Base-by-base conservation (phyloP, 2,113 vertebrate genomes). In the Microcebus lehilahytsara region DNA sequence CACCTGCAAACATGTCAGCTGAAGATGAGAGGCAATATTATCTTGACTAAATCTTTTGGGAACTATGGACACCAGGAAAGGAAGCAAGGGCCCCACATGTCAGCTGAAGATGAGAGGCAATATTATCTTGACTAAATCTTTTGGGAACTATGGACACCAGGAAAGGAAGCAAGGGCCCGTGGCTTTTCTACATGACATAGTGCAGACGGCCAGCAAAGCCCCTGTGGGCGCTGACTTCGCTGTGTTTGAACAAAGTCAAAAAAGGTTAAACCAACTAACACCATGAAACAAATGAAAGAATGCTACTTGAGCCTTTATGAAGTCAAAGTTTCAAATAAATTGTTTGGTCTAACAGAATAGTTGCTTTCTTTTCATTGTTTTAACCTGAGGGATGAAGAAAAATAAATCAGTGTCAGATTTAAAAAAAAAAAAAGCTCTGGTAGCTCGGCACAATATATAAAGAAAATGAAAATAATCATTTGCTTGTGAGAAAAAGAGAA, bases 291-390 rank as follows among this genome's bases (percentile, higher is more conserved):
- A 98, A 97, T 81, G 71, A 89, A 96, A 98, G 92, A 98, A 97
- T 85, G 64, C 86, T 94, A 94, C 96, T 92, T 95, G 77, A 97
- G 94, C 58, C 67, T 93, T 85, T 97, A 67, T 93, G 92, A 97
- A 98, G 94, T 93, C 96, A 91, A 97, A 89, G 81, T 96, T 98
- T 97, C 97, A 98, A 97, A 98, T 85, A 98, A 98, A 97, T 91
- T 80, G 62, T 95, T 96, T 91, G 49, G 95, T 90, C 79, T 79
- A 66, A 93, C 81, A 69, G 69, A 89, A 80, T n/a, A 89, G 62
- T 81, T 92, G 97, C 88, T 93, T 97, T 95, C 78, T 98, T 98
- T 98, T 97, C 93, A 96, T 91, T 83, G 69, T 96, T 98, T 98
- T 97, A 97, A 97, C 96, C 92, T 97, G 62, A 90, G 93, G 51